These are phyloP conservation scores for Eupithecia inturbata DNA, from an alignment of 2,888 invertebrate species.

Conservation along the genomic window DNA sequence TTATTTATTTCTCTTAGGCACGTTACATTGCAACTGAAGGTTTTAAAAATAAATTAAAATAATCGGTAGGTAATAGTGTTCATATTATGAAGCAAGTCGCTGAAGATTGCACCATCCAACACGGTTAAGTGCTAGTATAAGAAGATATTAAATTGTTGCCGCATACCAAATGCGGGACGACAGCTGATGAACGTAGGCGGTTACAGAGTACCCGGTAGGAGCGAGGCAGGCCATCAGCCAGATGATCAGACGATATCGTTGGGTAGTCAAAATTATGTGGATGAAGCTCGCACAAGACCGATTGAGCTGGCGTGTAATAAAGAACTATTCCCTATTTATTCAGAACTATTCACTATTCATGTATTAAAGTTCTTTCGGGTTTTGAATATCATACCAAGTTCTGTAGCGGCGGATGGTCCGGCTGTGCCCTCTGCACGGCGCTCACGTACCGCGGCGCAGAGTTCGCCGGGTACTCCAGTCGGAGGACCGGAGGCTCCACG, in stretches of 20 bases:
- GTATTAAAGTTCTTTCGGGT: not conserved
- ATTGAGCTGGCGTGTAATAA: not conserved
- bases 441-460: constrained; percentile 88
- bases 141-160: not conserved
- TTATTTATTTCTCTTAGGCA: too few species aligned
- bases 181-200: too few species aligned
- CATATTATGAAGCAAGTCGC: too few species aligned
- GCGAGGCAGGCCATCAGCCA: not conserved
- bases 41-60: too few species aligned
- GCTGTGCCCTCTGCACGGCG: constrained; percentile 85
- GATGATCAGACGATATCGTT: not conserved
- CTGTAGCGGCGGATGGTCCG: constrained; percentile 76
- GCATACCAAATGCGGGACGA: not conserved
- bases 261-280: not conserved
- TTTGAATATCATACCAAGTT: constrained; percentile 58
- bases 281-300: not conserved
- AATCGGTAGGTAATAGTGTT: too few species aligned
- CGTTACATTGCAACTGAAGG: too few species aligned
- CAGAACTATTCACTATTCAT: too few species aligned
- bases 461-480: constrained; percentile 86
- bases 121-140: not conserved
- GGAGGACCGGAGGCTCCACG: constrained; percentile 92
- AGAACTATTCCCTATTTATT: too few species aligned
- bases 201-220: not conserved
- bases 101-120: not conserved